Percentiles rank a stretch among this genome's conserved stretches.
Conservation (phyloP, 2,888 invertebrate species). For the Drosophila conformis region DNA sequence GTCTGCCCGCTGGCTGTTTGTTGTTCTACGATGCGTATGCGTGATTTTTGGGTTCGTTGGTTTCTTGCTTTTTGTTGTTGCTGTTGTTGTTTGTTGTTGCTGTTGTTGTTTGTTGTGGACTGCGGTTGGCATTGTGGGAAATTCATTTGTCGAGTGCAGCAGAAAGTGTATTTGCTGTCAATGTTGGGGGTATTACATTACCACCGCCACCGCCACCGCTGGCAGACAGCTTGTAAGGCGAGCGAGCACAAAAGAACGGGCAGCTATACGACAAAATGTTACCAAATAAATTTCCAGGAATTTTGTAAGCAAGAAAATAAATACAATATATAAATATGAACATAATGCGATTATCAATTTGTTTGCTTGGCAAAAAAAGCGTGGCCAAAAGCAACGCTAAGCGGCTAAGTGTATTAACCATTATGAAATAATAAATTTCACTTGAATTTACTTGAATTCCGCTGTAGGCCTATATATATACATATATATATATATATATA, state of each 20-base stretch:
- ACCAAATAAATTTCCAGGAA: conserved; percentile 67
- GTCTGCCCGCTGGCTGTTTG: conserved; percentile 7
- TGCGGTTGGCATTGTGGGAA: conserved; percentile 75
- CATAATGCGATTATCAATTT: conserved; percentile 60
- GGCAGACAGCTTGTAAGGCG: conserved; percentile 58
- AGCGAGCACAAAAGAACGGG: conserved; percentile 50
- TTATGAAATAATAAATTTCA: conserved; percentile 21
- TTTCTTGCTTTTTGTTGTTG: background rate
- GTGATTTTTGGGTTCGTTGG: conserved; percentile 57
- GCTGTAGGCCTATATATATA: conserved; percentile 4
- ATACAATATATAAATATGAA: conserved; percentile 19
- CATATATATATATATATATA: background rate
- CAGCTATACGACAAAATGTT: conserved; percentile 48
- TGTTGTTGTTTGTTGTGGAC: background rate
- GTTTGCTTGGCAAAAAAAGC: conserved; percentile 34
- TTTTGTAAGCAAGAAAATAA: conserved; percentile 30
- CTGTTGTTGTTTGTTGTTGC: no score
- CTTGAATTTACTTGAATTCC: background rate
- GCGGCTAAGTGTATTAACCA: conserved; percentile 15
- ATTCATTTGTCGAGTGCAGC: conserved; percentile 75
- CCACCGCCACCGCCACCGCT: conserved; percentile 16
- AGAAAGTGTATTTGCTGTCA: conserved; percentile 38
- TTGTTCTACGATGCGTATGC: conserved; percentile 67
- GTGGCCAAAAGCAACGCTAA: conserved; percentile 13
- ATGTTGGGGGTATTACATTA: conserved; percentile 61